phyloP scores from a whole-genome alignment of 2,113 vertebrate species.

The Labrus mixtus region DNA sequence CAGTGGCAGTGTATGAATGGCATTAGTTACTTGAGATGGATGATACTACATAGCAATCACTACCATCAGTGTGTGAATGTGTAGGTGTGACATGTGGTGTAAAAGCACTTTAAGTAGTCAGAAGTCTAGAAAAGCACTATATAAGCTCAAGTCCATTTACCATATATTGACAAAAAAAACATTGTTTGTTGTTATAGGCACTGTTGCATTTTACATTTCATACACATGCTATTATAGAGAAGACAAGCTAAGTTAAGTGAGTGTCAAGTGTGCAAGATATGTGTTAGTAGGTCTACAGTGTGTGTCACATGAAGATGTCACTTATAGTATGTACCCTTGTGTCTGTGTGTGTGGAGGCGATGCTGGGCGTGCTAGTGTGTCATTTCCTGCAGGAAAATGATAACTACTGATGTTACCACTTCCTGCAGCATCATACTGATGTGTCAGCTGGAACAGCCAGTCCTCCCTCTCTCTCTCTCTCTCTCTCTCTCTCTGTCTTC shows the following conservation, averaged over 20 bases:
- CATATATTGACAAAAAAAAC: too few relatives aligned
- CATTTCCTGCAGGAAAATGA: conserved; percentile 80
- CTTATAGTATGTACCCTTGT: background rate
- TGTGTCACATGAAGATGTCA: conserved; percentile 31
- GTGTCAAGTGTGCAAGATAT: background rate
- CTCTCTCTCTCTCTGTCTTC: background rate
- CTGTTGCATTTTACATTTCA: too few relatives aligned
- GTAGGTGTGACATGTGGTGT: too few relatives aligned
- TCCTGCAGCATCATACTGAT: conserved; percentile 64
- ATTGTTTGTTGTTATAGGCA: too few relatives aligned
- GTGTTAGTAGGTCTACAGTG: background rate
- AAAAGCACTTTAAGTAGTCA: too few relatives aligned
- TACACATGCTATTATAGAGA: background rate
- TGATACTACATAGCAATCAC: too few relatives aligned
- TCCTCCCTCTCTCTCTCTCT: background rate
- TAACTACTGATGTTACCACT: conserved; percentile 70
- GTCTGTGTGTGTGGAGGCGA: conserved; percentile 18
- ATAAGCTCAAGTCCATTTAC: too few relatives aligned
- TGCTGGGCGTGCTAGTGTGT: conserved; percentile 57
- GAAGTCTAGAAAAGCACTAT: too few relatives aligned
- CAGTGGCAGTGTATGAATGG: too few relatives aligned
- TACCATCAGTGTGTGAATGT: too few relatives aligned
- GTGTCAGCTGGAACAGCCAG: conserved; percentile 58
- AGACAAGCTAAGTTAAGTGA: background rate
- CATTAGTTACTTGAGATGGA: too few relatives aligned